Conservation (phyloP, 1,140 invertebrate genomes). For the Zophobas atratus region DNA sequence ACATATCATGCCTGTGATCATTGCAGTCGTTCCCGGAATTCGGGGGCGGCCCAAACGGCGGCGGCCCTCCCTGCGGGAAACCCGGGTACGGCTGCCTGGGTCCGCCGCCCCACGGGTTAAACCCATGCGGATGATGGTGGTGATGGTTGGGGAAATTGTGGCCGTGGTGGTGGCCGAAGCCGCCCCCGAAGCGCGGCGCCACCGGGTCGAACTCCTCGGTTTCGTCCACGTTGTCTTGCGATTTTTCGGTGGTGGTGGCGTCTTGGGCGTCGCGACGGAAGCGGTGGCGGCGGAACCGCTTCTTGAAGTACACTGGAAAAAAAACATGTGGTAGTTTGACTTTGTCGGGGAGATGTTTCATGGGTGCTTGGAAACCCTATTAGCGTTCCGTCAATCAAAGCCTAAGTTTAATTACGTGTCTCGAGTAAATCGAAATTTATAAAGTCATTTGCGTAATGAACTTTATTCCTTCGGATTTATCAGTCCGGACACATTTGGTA, state of each 20-base stretch:
- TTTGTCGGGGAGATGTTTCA: conserved; percentile 6
- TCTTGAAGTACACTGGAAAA: conserved; percentile 17
- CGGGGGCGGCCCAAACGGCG: conserved; percentile 5
- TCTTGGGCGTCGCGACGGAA: conserved; percentile 5
- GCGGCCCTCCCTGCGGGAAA: neutral
- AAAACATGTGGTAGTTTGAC: neutral
- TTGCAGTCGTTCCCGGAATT: conserved; percentile 8
- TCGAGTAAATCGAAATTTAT: too few relatives aligned
- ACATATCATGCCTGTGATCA: conserved; percentile 16
- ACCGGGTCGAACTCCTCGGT: conserved; percentile 16
- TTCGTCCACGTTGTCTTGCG: conserved; percentile 7
- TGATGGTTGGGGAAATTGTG: neutral
- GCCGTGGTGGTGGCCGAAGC: neutral
- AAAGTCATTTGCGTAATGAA: too few relatives aligned
- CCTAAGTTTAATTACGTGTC: too few relatives aligned
- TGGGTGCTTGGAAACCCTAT: neutral
- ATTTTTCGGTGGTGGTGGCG: neutral
- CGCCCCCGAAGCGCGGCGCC: neutral
- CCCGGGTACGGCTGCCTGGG: neutral
- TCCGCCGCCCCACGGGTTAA: neutral
- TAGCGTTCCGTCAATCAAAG: too few relatives aligned
- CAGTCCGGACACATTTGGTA: too few relatives aligned
- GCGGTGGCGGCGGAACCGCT: conserved; percentile 11
- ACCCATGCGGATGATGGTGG: neutral
- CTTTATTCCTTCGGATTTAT: too few relatives aligned